These are phyloP conservation scores for Tichodroma muraria DNA, from an alignment of 2,113 vertebrate genomes.

Conservation along the genomic window DNA sequence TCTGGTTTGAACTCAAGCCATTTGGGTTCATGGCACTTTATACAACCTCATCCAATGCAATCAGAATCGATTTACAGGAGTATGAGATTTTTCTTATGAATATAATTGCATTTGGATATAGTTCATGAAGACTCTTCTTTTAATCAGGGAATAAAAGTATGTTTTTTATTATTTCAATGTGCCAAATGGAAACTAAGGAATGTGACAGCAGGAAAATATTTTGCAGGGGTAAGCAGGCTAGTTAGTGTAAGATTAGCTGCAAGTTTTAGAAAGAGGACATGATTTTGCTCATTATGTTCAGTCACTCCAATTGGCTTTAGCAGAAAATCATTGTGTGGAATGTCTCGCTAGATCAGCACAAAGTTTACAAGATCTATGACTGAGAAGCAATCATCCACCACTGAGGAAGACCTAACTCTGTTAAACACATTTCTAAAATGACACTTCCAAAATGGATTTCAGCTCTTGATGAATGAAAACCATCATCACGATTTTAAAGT, in stretches of 20 bases:
- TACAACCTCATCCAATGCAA: neutral
- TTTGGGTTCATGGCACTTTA: neutral
- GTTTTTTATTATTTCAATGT: neutral
- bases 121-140: neutral
- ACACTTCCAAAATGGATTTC: constrained; percentile 14
- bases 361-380: neutral
- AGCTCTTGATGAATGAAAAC: constrained; percentile 19
- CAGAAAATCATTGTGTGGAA: neutral
- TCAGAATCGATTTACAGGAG: neutral
- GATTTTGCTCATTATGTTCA: neutral
- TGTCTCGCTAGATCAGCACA: neutral
- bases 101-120: neutral
- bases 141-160: neutral
- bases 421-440: constrained; percentile 16
- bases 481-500: neutral
- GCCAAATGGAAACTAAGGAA: neutral
- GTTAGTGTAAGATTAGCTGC: neutral
- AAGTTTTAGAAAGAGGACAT: neutral
- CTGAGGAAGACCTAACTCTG: constrained; percentile 1
- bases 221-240: neutral
- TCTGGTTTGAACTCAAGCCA: neutral
- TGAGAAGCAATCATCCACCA: neutral
- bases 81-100: neutral
- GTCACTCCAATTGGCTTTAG: neutral
- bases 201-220: neutral